Base-by-base conservation (phyloP, 1,140 invertebrate genomes). In the Campodea augens region DNA sequence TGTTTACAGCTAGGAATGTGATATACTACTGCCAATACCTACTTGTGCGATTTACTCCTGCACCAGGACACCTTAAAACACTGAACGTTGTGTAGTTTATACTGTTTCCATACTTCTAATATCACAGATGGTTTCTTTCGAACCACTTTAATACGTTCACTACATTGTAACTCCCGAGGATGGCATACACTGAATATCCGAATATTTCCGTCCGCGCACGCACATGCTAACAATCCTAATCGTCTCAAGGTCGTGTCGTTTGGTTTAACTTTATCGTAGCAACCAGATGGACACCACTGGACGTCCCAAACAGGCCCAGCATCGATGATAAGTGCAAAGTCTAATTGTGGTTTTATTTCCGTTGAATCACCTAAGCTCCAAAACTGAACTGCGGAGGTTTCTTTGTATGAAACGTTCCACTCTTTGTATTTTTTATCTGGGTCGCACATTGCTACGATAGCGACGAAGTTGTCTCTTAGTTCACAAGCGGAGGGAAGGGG, bases 211-310 rank as follows among this genome's bases (percentile, higher is more conserved):
- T 75, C 71, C 0, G 74, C 73, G 52, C 71, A 76, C 5, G 74
- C 74, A 5, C 71, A 65, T n/a, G 77, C 78, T 32, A 82, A 55
- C 4, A 84, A 55, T 7, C 80, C 81, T 51, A 81, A 62, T 55
- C 75, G 65, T 32, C 52, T 55, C 1, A 58, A 40, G 32, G 49
- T 46, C 42, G 48, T 43, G 13, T 27, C 27, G 7, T 7, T 7
- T 15, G 7, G 36, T 22, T 51, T 25, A 4, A 41, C 45, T 45
- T 48, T 32, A 41, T 73, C 64, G 47, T 70, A 72, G 50, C 70
- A 71, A 19, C 78, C 78, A 1, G 76, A 78, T 12, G 79, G 79
- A 62, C 81, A 83, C 78, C 78, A 84, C 53, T 72, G 70, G 56
- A 82, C 61, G 25, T 68, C 64, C 74, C 75, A 80, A 12, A 79